phyloP scores from a whole-genome alignment of 37 sponge, comb jelly and placozoan genomes.

The Theonella swinhoei region DNA sequence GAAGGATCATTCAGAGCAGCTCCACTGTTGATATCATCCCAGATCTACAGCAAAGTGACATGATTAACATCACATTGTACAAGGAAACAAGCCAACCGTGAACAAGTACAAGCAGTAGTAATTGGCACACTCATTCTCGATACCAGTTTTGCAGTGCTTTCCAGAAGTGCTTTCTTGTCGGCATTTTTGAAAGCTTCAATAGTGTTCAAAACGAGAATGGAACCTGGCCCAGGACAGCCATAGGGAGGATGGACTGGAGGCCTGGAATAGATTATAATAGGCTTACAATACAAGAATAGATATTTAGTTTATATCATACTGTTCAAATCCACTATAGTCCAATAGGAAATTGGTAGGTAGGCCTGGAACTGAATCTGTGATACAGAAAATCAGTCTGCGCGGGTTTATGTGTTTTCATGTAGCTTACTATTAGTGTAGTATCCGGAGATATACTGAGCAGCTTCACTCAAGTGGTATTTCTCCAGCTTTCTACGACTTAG shows the following conservation, averaged over 20 bases:
- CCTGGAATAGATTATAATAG: not conserved
- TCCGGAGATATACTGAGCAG: conserved; percentile 58
- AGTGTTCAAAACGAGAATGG: conserved; percentile 86
- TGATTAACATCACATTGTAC: not conserved
- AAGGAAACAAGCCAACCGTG: not conserved
- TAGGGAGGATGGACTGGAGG: conserved; percentile 10
- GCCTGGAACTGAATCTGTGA: conserved; percentile 54
- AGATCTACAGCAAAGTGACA: conserved; percentile 57
- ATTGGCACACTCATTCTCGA: not conserved
- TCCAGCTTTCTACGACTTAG: conserved; percentile 86
- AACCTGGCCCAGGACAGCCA: conserved; percentile 56
- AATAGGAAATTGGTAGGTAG: conserved; percentile 59
- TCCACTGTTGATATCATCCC: conserved; percentile 75
- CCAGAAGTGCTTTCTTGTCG: conserved; percentile 74
- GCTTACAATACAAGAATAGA: not conserved
- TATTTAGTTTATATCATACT: conserved; percentile 2
- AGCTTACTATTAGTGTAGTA: conserved; percentile 79
- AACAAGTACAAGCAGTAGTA: not conserved
- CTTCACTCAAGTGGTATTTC: conserved; percentile 81
- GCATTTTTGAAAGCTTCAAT: conserved; percentile 82
- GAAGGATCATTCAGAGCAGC: conserved; percentile 67
- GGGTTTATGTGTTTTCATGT: not conserved
- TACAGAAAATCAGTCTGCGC: not conserved
- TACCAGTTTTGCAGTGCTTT: conserved; percentile 47
- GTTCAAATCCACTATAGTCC: conserved; percentile 74